These are phyloP conservation scores for Micronycteris hirsuta DNA, from an alignment of 2,113 vertebrate genomes.

Conservation along the genomic window DNA sequence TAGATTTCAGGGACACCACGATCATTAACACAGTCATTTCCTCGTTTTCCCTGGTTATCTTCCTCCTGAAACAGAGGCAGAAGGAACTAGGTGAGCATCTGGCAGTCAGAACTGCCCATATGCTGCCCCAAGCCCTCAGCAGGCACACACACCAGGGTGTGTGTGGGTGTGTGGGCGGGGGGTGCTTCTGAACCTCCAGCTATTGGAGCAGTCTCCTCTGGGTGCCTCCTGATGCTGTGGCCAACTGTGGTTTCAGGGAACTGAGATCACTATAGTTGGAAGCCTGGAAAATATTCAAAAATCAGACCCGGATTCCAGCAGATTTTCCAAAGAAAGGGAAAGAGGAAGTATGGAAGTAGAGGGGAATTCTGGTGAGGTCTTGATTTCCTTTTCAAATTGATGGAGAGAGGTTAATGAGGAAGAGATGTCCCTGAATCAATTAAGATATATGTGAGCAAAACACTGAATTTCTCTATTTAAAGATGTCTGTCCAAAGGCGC, in stretches of 20 bases:
- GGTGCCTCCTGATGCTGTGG: not conserved
- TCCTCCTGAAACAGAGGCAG: not conserved
- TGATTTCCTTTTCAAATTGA: not conserved
- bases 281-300: not conserved
- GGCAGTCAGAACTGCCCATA: slow-evolving; percentile 15
- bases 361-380: not conserved
- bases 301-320: not conserved
- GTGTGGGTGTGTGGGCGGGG: fast-evolving
- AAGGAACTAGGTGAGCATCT: slow-evolving; percentile 36
- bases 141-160: not conserved
- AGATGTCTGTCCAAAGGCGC: not conserved
- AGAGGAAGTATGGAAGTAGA: not conserved
- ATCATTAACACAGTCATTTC: slow-evolving; percentile 29
- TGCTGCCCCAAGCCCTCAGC: not conserved
- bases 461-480: not conserved
- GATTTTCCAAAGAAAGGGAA: not conserved
- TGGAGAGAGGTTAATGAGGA: not conserved
- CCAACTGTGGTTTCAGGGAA: not conserved
- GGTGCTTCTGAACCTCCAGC: not conserved
- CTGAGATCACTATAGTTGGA: not conserved
- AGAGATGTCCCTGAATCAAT: not conserved
- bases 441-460: not conserved
- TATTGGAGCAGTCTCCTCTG: not conserved
- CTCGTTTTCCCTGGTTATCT: slow-evolving; percentile 1
- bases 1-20: not conserved